These are phyloP conservation scores for Indicator maculatus DNA, from an alignment of 2,113 vertebrate species.

Conservation along the genomic window DNA sequence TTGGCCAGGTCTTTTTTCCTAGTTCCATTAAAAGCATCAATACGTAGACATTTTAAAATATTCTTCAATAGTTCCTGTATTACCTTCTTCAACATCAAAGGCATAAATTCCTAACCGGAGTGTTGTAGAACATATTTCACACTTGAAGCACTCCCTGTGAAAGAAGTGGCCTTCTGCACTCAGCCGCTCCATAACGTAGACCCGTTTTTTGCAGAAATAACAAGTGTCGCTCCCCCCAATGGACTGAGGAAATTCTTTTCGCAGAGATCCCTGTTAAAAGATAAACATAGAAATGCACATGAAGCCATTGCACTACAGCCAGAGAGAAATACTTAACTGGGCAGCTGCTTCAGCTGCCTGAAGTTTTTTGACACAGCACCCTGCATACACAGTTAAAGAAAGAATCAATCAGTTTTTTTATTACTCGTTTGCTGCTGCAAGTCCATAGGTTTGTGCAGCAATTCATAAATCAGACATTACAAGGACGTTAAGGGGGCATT, in stretches of 20 bases:
- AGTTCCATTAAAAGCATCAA: not conserved
- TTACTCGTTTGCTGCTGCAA: not conserved
- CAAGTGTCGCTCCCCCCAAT: slow-evolving; percentile 90
- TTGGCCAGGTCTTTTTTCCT: not conserved
- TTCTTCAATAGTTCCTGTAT: not conserved
- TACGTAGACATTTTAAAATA: not conserved
- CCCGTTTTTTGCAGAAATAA: slow-evolving; percentile 88
- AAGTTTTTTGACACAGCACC: not conserved
- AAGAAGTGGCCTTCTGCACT: slow-evolving; percentile 94
- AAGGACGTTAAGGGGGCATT: not conserved
- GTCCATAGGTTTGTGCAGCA: not conserved
- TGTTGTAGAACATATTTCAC: slow-evolving; percentile 83
- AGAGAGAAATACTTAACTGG: not conserved
- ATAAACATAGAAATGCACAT: not conserved
- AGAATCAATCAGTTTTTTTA: not conserved
- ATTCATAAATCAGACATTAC: not conserved
- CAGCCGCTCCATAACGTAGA: slow-evolving; percentile 92
- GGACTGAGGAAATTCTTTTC: slow-evolving; percentile 80
- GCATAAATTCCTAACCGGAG: slow-evolving; percentile 87
- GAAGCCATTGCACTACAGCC: not conserved
- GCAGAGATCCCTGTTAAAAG: slow-evolving; percentile 78
- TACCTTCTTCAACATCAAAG: slow-evolving; percentile 90
- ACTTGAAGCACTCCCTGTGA: slow-evolving; percentile 95
- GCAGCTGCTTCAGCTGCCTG: not conserved
- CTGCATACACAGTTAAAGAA: not conserved